Conservation (phyloP, 2,888 invertebrate genomes). For the Amiota mariae region DNA sequence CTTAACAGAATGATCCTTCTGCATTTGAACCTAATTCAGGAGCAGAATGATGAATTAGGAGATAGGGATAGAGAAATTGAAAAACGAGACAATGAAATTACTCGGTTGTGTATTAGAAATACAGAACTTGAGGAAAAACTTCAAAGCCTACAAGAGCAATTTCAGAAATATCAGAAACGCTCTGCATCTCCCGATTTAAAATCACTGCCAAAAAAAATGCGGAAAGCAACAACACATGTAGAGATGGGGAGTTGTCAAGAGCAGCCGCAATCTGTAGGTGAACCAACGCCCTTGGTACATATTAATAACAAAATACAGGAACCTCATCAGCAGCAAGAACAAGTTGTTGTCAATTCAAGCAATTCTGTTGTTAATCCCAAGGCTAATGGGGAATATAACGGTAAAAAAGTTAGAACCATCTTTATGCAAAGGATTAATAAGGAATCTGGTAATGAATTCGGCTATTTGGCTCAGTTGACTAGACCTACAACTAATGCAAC, state of each 20-base stretch:
- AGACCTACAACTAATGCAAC: neutral
- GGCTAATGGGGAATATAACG: constrained; percentile 51
- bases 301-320: neutral
- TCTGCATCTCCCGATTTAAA: constrained; percentile 43
- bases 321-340: neutral
- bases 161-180: constrained; percentile 52
- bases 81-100: constrained; percentile 84
- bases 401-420: constrained; percentile 57
- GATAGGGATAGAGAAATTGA: constrained; percentile 86
- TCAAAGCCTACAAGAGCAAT: constrained; percentile 56
- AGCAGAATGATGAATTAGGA: constrained; percentile 88
- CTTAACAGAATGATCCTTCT: constrained; percentile 84
- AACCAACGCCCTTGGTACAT: too few relatives aligned
- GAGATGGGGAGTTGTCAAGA: constrained; percentile 9
- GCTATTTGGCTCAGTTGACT: neutral
- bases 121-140: constrained; percentile 57
- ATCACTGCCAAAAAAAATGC: constrained; percentile 39
- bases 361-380: constrained; percentile 33
- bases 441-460: constrained; percentile 41
- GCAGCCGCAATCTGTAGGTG: constrained; percentile 2
- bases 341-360: constrained; percentile 3
- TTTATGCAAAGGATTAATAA: constrained; percentile 54
- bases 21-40: constrained; percentile 91
- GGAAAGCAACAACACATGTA: too few relatives aligned
- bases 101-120: constrained; percentile 77